Conservation (phyloP, 2,888 invertebrate species). For the Eulithis prunata region DNA sequence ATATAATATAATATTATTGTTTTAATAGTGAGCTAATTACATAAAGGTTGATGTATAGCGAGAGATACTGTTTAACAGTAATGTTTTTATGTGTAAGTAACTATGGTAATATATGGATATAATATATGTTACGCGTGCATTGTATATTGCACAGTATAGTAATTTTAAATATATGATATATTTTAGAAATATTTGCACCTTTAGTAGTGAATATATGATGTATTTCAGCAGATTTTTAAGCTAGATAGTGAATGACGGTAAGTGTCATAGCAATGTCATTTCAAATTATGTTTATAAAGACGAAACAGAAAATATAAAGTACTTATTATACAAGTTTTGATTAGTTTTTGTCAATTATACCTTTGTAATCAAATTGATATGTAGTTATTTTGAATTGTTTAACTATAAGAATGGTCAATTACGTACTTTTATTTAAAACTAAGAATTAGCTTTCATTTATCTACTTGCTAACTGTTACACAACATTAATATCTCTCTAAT, state of each 20-base stretch:
- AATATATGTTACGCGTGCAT: constrained; percentile 78
- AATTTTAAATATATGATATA: constrained; percentile 77
- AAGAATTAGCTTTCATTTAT: constrained; percentile 62
- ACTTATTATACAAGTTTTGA: constrained; percentile 70
- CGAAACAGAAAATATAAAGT: constrained; percentile 57
- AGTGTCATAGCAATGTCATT: constrained; percentile 56
- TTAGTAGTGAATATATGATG: constrained; percentile 80
- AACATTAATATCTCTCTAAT: constrained; percentile 33
- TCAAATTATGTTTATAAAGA: constrained; percentile 64
- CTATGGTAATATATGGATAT: constrained; percentile 58
- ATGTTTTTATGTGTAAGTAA: constrained; percentile 78
- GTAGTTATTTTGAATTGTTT: constrained; percentile 81
- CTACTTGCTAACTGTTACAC: constrained; percentile 48
- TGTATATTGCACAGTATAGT: constrained; percentile 81
- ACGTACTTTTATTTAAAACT: constrained; percentile 74
- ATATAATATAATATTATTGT: constrained; percentile 41
- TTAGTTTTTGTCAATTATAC: constrained; percentile 83
- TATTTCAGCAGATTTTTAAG: constrained; percentile 79
- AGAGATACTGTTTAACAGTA: constrained; percentile 80
- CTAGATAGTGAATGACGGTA: constrained; percentile 61
- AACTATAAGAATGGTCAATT: constrained; percentile 82
- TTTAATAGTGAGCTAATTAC: constrained; percentile 66
- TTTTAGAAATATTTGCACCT: constrained; percentile 84
- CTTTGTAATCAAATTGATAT: constrained; percentile 71
- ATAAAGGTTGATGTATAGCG: constrained; percentile 76